These are phyloP conservation scores for Muntiacus reevesi DNA, from an alignment of 2,113 vertebrate species.

Conservation along the genomic window DNA sequence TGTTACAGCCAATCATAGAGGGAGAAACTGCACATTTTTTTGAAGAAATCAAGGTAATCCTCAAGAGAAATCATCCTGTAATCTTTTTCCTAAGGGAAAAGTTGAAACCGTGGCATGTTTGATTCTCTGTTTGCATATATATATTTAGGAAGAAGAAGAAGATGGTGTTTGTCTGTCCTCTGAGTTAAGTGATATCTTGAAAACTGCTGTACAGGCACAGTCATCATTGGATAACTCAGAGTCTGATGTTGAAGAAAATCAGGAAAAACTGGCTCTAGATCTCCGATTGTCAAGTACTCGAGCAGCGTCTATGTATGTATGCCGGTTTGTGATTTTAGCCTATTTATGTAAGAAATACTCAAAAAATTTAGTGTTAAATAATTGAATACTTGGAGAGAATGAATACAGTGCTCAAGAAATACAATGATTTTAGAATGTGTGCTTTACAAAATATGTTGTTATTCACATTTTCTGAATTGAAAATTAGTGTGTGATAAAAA, in stretches of 20 bases:
- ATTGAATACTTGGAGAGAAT: not conserved
- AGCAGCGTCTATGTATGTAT: conserved; percentile 92
- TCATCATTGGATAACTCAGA: conserved; percentile 82
- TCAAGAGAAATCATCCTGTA: conserved; percentile 32
- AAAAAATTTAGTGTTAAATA: conserved; percentile 7
- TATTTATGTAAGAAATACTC: not conserved
- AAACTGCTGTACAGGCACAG: conserved; percentile 81
- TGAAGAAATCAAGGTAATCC: conserved; percentile 92
- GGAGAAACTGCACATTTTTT: conserved; percentile 98
- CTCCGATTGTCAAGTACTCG: conserved; percentile 93
- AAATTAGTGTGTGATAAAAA: not conserved
- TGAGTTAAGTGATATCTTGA: conserved; percentile 89
- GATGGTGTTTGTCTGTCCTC: conserved; percentile 85
- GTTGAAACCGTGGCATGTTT: not conserved
- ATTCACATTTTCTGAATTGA: not conserved
- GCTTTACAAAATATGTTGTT: not conserved
- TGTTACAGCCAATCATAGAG: conserved; percentile 97
- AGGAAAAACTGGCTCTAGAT: conserved; percentile 91
- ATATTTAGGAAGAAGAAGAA: conserved; percentile 84
- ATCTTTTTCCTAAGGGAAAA: not conserved
- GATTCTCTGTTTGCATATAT: not conserved
- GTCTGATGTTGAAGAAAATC: conserved; percentile 87
- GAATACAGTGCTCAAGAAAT: not conserved
- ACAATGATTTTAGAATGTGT: not conserved
- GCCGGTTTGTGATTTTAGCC: conserved; percentile 19